Evolutionary conservation across 2,113 vertebrate species (phyloP).

Genomic region (Perca fluviatilis): DNA sequence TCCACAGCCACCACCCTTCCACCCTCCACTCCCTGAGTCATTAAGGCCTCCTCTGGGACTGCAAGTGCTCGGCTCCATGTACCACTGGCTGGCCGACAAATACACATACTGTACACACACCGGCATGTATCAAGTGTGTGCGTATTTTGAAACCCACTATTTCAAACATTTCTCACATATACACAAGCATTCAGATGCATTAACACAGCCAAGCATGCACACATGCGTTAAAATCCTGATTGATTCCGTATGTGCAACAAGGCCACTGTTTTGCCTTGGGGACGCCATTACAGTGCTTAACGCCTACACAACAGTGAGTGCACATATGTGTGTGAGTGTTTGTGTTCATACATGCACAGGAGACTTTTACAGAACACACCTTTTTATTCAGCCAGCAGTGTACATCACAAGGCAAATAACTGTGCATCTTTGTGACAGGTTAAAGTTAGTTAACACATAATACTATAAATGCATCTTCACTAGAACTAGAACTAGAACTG

Average conservation of each 20-base stretch:
- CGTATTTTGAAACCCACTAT: constrained; percentile 28
- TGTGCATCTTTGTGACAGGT: constrained; percentile 20
- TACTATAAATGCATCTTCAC: background rate
- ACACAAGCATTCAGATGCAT: constrained; percentile 50
- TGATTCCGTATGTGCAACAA: constrained; percentile 84
- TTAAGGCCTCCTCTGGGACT: constrained; percentile 84
- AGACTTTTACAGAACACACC: constrained; percentile 8
- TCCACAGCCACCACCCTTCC: constrained; percentile 65
- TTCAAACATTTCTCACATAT: constrained; percentile 52
- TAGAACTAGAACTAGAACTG: background rate
- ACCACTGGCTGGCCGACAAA: constrained; percentile 43
- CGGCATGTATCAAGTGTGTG: constrained; percentile 23
- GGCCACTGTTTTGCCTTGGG: constrained; percentile 78
- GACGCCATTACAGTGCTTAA: constrained; percentile 65
- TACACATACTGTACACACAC: constrained; percentile 38
- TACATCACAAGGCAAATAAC: constrained; percentile 14
- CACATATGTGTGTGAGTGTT: constrained; percentile 1
- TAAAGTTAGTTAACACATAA: constrained; percentile 2
- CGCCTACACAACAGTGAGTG: constrained; percentile 36
- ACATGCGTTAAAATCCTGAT: constrained; percentile 76
- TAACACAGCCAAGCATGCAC: constrained; percentile 55
- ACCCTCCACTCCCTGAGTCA: constrained; percentile 81
- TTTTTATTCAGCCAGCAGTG: constrained; percentile 26
- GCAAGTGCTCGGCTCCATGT: constrained; percentile 80
- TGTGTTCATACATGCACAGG: background rate